Conservation (phyloP, 2,113 vertebrate genomes). For the Plotosus lineatus region DNA sequence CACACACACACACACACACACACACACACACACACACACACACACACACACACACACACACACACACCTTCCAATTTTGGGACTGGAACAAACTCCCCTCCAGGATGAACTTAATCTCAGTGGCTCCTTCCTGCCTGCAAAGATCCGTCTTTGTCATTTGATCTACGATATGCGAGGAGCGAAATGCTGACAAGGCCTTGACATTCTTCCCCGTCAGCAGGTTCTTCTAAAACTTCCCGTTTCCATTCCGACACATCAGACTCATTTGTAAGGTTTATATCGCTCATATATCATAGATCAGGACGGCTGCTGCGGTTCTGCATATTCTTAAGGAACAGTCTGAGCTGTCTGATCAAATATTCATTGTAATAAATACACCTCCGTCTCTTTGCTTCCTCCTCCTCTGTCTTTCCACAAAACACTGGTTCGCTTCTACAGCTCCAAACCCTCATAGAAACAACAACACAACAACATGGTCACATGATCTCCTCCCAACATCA, state of each 20-base stretch:
- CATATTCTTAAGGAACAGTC: background rate
- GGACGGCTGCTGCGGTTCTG: constrained; percentile 1
- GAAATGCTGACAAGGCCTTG: background rate
- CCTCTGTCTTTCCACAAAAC: background rate
- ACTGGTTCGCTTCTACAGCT: background rate
- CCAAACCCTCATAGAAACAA: background rate
- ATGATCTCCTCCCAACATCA: background rate
- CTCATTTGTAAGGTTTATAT: background rate
- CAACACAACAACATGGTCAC: background rate
- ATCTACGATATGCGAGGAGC: background rate
- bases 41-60: background rate
- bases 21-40: too few species aligned
- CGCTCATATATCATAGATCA: background rate
- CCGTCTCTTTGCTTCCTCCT: background rate
- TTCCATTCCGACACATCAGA: background rate
- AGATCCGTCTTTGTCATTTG: background rate
- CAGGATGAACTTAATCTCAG: background rate
- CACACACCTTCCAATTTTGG: background rate
- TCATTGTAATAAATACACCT: background rate
- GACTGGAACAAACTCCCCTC: too few species aligned
- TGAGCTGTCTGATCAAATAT: constrained; percentile 10
- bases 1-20: too few species aligned
- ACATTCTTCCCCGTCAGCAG: constrained; percentile 5
- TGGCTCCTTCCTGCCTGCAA: background rate
- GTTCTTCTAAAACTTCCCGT: background rate